These are phyloP conservation scores for Zaprionus ghesquierei DNA, from an alignment of 1,140 invertebrate genomes.

Conservation along the genomic window DNA sequence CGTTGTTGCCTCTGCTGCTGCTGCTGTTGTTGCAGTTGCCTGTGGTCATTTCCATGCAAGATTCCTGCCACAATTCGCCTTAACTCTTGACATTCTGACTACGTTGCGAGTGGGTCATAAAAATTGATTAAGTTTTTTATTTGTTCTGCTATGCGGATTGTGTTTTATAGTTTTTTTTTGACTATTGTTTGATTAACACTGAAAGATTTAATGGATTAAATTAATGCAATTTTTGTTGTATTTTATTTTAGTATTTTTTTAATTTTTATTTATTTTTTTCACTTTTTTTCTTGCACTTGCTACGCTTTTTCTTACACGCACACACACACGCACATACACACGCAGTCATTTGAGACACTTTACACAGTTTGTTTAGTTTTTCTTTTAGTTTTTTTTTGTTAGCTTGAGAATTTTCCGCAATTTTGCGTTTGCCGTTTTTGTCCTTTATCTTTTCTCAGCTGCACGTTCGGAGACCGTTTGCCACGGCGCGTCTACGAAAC, in stretches of 20 bases:
- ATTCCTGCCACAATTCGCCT: conserved; percentile 35
- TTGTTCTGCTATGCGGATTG: conserved; percentile 21
- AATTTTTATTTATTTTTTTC: neutral
- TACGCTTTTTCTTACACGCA: neutral
- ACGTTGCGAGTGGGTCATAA: conserved; percentile 13
- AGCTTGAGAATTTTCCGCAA: conserved; percentile 32
- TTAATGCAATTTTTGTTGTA: neutral
- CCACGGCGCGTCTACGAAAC: conserved; percentile 9
- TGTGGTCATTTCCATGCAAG: conserved; percentile 53
- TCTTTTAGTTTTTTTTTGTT: neutral
- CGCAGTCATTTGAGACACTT: conserved; percentile 11
- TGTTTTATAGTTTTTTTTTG: neutral
- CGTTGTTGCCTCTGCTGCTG: conserved; percentile 24
- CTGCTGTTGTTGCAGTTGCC: conserved; percentile 44
- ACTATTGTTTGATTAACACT: conserved; percentile 3
- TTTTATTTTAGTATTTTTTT: neutral
- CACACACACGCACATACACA: conserved; percentile 15
- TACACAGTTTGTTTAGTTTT: neutral
- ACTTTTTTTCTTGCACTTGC: neutral
- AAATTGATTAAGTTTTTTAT: conserved; percentile 12
- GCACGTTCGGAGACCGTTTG: conserved; percentile 74
- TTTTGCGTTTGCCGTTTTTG: conserved; percentile 53
- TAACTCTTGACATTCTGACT: conserved; percentile 57
- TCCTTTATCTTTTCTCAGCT: conserved; percentile 75
- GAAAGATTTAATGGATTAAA: neutral